Percentiles rank a stretch among this genome's conserved stretches.
Conservation (phyloP, 1,140 invertebrate species). For the Sinonovacula constricta region DNA sequence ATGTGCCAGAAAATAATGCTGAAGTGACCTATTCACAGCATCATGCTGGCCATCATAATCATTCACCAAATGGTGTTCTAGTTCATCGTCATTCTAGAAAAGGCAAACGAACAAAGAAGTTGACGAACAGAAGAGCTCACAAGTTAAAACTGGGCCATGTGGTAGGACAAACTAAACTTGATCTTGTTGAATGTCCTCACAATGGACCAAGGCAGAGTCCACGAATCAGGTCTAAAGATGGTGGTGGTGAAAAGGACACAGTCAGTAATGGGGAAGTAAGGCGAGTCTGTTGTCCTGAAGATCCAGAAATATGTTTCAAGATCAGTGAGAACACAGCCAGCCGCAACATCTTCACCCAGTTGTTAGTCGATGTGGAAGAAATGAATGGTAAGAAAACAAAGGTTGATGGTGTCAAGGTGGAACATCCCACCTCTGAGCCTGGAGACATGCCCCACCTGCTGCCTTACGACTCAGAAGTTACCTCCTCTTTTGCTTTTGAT, state of each 20-base stretch:
- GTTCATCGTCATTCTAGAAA: slow-evolving; percentile 35
- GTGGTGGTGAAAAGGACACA: background rate
- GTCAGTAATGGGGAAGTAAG: background rate
- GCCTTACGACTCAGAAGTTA: slow-evolving; percentile 33
- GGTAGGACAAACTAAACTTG: background rate
- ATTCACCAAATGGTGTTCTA: background rate
- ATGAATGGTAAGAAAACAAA: slow-evolving; percentile 8
- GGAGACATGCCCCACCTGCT: slow-evolving; percentile 40
- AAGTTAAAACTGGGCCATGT: slow-evolving; percentile 23
- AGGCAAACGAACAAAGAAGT: slow-evolving; percentile 37
- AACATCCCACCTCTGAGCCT: background rate
- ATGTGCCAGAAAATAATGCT: background rate
- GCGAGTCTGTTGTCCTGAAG: slow-evolving; percentile 11
- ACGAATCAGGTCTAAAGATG: slow-evolving; percentile 28
- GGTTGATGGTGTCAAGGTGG: slow-evolving; percentile 20
- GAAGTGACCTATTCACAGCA: too few relatives aligned
- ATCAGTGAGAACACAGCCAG: background rate
- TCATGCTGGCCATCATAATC: too few relatives aligned
- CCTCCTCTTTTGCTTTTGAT: slow-evolving; percentile 17
- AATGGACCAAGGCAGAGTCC: slow-evolving; percentile 40
- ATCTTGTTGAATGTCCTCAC: background rate
- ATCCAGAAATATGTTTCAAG: slow-evolving; percentile 41
- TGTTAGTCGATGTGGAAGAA: slow-evolving; percentile 39
- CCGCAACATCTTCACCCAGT: slow-evolving; percentile 45
- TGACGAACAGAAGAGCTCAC: slow-evolving; percentile 15